phyloP scores from a whole-genome alignment of 2,888 invertebrate genomes.

The Pachydiplax longipennis region DNA sequence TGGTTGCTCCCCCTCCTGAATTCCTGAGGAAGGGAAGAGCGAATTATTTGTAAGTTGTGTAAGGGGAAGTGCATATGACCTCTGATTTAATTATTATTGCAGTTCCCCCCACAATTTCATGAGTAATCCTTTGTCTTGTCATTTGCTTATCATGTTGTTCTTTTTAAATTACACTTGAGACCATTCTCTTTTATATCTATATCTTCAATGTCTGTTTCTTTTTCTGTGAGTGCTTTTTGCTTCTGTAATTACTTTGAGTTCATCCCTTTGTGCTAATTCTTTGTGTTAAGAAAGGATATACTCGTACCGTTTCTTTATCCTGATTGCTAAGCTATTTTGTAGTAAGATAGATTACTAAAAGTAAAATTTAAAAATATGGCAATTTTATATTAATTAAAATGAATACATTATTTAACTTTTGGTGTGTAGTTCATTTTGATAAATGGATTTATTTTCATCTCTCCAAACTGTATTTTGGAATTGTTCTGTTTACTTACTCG shows the following conservation, averaged over 20 bases:
- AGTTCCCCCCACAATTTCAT: not conserved
- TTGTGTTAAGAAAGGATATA: too few relatives aligned
- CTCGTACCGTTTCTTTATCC: too few relatives aligned
- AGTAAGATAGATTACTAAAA: too few relatives aligned
- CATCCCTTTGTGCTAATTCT: too few relatives aligned
- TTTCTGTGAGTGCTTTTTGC: not conserved
- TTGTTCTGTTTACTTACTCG: too few relatives aligned
- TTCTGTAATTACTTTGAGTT: not conserved
- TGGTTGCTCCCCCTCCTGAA: constrained; percentile 37
- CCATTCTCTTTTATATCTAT: not conserved
- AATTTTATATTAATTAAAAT: too few relatives aligned
- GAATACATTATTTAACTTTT: too few relatives aligned
- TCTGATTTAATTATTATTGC: not conserved
- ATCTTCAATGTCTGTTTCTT: constrained; percentile 2
- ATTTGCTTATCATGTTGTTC: constrained; percentile 9
- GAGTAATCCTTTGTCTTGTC: not conserved
- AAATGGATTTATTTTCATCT: too few relatives aligned
- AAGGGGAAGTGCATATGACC: not conserved
- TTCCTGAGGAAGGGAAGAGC: constrained; percentile 33
- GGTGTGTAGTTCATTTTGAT: too few relatives aligned
- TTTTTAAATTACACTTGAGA: not conserved
- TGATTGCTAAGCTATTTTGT: too few relatives aligned
- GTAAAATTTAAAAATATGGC: too few relatives aligned
- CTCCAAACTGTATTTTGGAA: too few relatives aligned
- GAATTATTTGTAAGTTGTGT: constrained; percentile 42